A percentile compares a stretch with the other conserved stretches of the same genome.
Conservation (phyloP, 92 coral and sea anemone genomes). For the Porites rus region DNA sequence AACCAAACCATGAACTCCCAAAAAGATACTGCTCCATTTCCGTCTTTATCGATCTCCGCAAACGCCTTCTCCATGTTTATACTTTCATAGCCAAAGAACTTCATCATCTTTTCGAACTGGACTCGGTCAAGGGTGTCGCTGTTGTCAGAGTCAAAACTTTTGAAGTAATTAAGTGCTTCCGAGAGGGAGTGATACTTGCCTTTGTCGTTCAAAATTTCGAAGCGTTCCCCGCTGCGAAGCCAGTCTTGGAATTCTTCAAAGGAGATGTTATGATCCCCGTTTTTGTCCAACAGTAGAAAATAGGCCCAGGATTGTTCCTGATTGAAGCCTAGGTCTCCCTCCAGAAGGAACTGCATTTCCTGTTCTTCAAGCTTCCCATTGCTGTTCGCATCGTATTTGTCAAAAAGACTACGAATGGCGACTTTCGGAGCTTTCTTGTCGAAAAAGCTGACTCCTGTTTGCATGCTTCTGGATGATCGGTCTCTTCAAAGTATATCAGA, state of each 20-base stretch:
- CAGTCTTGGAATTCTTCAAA: constrained; percentile 79
- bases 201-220: constrained; percentile 63
- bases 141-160: constrained; percentile 60
- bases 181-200: constrained; percentile 53
- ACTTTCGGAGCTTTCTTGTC: constrained; percentile 65
- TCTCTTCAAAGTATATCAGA: not conserved
- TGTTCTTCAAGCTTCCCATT: constrained; percentile 70
- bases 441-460: constrained; percentile 79
- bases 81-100: constrained; percentile 54
- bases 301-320: constrained; percentile 66
- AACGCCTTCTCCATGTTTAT: constrained; percentile 59
- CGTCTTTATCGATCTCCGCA: constrained; percentile 52
- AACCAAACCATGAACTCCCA: constrained; percentile 86
- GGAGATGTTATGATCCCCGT: constrained; percentile 76
- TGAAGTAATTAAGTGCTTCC: constrained; percentile 26
- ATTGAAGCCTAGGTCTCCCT: constrained; percentile 73
- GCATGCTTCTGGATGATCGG: constrained; percentile 51
- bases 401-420: constrained; percentile 74
- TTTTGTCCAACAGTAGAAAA: constrained; percentile 68
- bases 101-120: constrained; percentile 70
- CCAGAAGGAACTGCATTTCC: constrained; percentile 63
- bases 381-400: constrained; percentile 70
- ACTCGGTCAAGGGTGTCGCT: constrained; percentile 58
- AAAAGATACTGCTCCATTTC: constrained; percentile 73
- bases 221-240: constrained; percentile 82